Conservation (phyloP, 2,797 vertebrate genomes). For the Phoeniculus purpureus region DNA sequence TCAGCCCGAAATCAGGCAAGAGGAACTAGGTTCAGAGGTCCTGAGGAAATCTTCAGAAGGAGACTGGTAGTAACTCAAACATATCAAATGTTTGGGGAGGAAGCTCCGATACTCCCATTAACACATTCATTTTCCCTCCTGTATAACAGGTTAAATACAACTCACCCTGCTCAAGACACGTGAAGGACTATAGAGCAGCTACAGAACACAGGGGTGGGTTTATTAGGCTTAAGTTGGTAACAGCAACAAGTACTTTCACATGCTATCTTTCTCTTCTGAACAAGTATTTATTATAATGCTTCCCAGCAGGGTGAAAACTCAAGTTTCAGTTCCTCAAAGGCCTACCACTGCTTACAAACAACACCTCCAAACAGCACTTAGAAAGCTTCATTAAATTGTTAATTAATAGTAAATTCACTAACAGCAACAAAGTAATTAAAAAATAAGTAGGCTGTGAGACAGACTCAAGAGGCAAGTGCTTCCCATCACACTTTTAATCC, state of each 20-base stretch:
- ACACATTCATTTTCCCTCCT: background rate
- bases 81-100: background rate
- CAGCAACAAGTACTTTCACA: background rate
- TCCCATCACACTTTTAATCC: background rate
- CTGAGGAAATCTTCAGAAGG: slow-evolving; percentile 68
- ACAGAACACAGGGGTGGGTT: background rate
- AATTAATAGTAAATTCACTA: background rate
- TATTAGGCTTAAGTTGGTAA: background rate
- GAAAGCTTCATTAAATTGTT: background rate
- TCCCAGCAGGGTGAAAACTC: background rate
- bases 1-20: slow-evolving; percentile 92
- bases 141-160: background rate
- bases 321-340: background rate
- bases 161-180: background rate
- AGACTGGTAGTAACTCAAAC: background rate
- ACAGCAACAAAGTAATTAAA: background rate
- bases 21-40: slow-evolving; percentile 21
- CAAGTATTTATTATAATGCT: background rate
- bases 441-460: background rate
- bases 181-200: background rate
- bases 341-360: background rate
- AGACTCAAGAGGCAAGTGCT: background rate
- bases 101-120: background rate
- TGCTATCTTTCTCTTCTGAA: background rate
- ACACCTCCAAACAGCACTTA: background rate